phyloP scores from a whole-genome alignment of 2,797 vertebrate genomes.

The Melanotaenia boesemani region DNA sequence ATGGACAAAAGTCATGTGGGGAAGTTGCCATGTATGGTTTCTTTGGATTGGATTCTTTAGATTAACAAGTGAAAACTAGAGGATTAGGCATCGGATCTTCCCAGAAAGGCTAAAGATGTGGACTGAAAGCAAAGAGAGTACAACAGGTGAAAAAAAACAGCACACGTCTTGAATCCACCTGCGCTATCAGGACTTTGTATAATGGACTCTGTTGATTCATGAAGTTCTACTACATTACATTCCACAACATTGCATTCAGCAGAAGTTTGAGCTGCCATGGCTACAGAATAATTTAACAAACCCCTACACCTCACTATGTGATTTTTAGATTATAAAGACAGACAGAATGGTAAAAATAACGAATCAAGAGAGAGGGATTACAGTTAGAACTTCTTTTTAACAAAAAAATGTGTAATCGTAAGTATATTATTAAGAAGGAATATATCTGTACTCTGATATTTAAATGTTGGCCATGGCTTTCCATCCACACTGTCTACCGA shows the following conservation, averaged over 20 bases:
- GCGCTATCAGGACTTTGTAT: constrained; percentile 6
- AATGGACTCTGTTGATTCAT: background rate
- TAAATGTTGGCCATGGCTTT: background rate
- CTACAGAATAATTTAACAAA: background rate
- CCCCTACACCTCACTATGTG: background rate
- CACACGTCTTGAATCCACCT: constrained; percentile 2
- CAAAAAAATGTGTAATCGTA: background rate
- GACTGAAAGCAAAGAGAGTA: background rate
- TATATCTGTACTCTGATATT: background rate
- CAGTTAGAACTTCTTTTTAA: background rate
- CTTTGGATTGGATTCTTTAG: background rate
- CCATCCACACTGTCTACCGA: background rate
- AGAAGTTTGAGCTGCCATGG: too few relatives aligned
- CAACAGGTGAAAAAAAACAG: constrained; percentile 13
- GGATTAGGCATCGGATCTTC: background rate
- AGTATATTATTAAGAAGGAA: background rate
- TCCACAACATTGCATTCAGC: background rate
- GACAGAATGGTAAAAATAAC: background rate
- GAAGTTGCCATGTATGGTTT: background rate
- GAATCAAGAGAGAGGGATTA: background rate
- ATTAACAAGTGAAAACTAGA: background rate
- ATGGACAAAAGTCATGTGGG: background rate
- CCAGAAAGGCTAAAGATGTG: background rate
- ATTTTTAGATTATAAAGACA: background rate
- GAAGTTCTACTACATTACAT: background rate